Conservation (phyloP, 1,140 invertebrate species). For the Eriosoma lanigerum region DNA sequence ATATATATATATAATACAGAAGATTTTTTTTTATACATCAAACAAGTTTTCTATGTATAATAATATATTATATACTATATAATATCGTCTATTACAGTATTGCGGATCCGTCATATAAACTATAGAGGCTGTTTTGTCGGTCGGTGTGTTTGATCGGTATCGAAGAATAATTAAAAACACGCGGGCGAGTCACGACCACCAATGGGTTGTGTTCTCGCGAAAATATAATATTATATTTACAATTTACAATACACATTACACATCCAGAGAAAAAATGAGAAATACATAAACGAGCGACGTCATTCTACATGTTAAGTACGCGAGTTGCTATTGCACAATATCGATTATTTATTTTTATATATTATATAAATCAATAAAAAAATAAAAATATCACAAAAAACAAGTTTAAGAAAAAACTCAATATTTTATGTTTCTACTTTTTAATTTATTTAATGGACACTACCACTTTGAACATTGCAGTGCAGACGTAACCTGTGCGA, state of each 20-base stretch:
- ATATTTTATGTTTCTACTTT: too few species aligned
- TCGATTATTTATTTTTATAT: too few species aligned
- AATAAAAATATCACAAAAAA: too few species aligned
- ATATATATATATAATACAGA: neutral
- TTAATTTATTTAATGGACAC: too few species aligned
- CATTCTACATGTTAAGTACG: too few species aligned
- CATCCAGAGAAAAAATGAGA: neutral
- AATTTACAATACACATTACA: neutral
- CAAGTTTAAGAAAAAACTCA: too few species aligned
- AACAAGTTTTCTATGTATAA: conserved; percentile 22
- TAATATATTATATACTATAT: too few species aligned
- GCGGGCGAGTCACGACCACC: neutral
- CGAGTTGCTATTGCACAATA: too few species aligned
- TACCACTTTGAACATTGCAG: too few species aligned
- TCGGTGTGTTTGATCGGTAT: conserved; percentile 15
- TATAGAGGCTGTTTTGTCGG: neutral
- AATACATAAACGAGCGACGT: neutral
- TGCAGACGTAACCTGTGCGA: too few species aligned
- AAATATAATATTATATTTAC: neutral
- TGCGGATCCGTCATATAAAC: neutral
- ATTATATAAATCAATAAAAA: too few species aligned
- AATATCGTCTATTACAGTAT: too few species aligned
- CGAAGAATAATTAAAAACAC: conserved; percentile 18
- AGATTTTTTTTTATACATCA: neutral
- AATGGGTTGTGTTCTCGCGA: neutral